Percentiles rank a stretch among this genome's conserved stretches.
phyloP scores from a whole-genome alignment of 2,888 invertebrate species.

The Athalia rosae region DNA sequence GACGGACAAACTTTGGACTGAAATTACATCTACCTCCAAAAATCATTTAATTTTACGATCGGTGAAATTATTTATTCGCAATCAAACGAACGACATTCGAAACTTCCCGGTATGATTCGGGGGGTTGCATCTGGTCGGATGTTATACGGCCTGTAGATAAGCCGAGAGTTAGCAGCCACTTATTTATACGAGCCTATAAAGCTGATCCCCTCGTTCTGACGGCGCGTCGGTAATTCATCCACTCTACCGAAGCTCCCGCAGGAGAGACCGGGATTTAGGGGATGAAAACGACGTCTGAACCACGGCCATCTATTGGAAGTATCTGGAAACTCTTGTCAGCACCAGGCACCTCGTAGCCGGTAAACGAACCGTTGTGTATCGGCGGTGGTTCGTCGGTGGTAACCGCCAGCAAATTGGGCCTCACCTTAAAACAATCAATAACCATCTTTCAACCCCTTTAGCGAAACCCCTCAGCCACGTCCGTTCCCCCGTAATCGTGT shows the following conservation, averaged over 20 bases:
- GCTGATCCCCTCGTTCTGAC: conserved; percentile 56
- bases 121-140: not conserved
- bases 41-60: too few species aligned
- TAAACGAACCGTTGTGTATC: conserved; percentile 66
- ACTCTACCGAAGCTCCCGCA: conserved; percentile 58
- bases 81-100: too few species aligned
- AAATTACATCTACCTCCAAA: too few species aligned
- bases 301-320: conserved; percentile 70
- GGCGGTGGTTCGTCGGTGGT: conserved; percentile 67
- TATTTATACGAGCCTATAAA: conserved; percentile 58
- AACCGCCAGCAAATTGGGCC: conserved; percentile 54
- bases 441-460: conserved; percentile 19
- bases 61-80: too few species aligned
- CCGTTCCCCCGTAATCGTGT: not conserved
- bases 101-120: too few species aligned
- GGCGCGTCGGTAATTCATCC: conserved; percentile 70
- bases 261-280: conserved; percentile 61
- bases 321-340: conserved; percentile 65
- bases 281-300: conserved; percentile 68
- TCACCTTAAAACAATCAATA: conserved; percentile 52
- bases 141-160: conserved; percentile 32
- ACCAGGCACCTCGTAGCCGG: conserved; percentile 63
- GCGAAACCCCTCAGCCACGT: not conserved
- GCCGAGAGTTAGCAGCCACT: conserved; percentile 51
- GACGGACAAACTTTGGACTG: too few species aligned